Evolutionary conservation across 23 tunicate genomes (phyloP), one percentile per base, ranked within the genome.

Genomic region (Aplidium turbinatum): DNA sequence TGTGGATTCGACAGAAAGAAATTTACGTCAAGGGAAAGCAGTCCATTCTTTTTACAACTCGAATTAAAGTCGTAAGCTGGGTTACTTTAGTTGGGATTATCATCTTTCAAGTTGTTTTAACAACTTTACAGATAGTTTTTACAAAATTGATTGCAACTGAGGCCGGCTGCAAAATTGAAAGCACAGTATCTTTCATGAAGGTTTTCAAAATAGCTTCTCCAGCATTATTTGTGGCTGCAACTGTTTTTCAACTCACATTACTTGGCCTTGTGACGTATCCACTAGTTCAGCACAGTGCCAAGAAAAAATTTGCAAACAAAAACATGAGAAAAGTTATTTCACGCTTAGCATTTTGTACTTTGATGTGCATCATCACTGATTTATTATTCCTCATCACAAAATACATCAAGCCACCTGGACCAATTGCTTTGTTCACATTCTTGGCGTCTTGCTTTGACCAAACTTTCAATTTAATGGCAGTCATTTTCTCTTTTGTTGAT

Each of bases 381-480:
- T 47, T 70, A 13, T 9, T 27, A 32, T 70, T 70, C 28, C 36
- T 70, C 58, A 5, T 70, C 20, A 38, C 58, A 47, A 70, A 48
- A 34, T 29, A 21, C 6, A 20, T 70, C 3, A 26, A 48, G 38
- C 57, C 76, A 23, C 76, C 35, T 16, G 58, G 58, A 4, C 11
- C 4, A 5, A 32, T 58, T 23, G 33, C 58, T 3, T 20, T 70
- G 33, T 47, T 48, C 21, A 47, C 58, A 4, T 57, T 36, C 5
- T 47, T 70, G 35, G 27, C 47, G 18, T 70, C 76, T 4, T 70
- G 76, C 26, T 70, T 40, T 45, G 76, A 70, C 76, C 31, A 70
- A 35, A 48, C 38, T 22, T 46, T 70, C 7, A 70, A 70, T 16
- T 20, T 70, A 24, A 30, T 28, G 58, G 58, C 76, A 26, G 46